Base-by-base conservation (phyloP, 2,113 vertebrate genomes). In the Tenebrosternarchus preto region DNA sequence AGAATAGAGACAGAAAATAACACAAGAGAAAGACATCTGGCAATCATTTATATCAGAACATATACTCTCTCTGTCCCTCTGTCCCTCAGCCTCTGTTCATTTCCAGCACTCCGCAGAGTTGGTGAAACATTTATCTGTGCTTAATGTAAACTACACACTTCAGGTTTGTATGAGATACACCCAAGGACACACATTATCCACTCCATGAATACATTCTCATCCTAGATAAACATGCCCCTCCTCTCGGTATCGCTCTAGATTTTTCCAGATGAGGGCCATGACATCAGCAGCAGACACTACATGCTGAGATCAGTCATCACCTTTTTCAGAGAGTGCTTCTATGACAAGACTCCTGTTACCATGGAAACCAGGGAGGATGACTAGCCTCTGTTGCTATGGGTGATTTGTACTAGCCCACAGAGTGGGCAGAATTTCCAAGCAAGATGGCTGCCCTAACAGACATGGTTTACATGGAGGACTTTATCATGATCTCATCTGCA, bases 21-120 rank as follows among this genome's bases (percentile, higher is more conserved):
- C 15, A 29, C 19, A 46, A 19, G 7, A 27, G 17, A 60, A 61
- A n/a, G 7, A 9, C 0, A 46, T 27, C 43, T 76, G 15, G 2
- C 9, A 5, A 11, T 59, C 33, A 22, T 25, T 76, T 55, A 66
- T 25, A 46, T 22, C 27, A 19, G 56, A 24, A 15, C 4, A 29
- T 77, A 55, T 57, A 11, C 5, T 80, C 43, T 17, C 5, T 56
- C 6, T 71, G 12, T 33, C 5, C 64, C 22, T 85, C 22, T 87
- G 59, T 91, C 78, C 93, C 91, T n/a, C 91, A 99, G 97, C 95
- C 77, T 95, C 94, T 82, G 95, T 99, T 91, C 97, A 99, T 89
- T 99, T 99, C 89, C 97, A 99, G 85, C 97, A 99, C 86, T 95
- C 97, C 80, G 97, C 97, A 76, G 97, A 99, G 90, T 81, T 98